Evolutionary conservation across 2,888 invertebrate genomes (phyloP).

Genomic region (Microctonus hyperodae): DNA sequence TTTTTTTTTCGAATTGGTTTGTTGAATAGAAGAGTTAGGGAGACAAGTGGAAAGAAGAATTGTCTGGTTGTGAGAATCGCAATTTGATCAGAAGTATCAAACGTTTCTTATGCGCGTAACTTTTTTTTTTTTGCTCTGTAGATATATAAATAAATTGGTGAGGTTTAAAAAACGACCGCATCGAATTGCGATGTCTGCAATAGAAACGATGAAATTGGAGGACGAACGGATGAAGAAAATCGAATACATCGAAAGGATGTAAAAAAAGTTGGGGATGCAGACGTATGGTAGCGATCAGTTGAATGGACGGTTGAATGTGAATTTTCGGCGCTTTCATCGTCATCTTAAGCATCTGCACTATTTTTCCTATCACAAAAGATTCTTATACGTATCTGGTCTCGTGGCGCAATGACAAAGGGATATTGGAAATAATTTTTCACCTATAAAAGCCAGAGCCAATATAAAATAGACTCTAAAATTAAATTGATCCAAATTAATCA

Average conservation of each 20-base stretch:
- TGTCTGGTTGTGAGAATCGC: conserved; percentile 33
- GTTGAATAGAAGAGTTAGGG: conserved; percentile 28
- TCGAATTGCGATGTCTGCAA: background rate
- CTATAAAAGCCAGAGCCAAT: background rate
- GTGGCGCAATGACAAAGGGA: conserved; percentile 18
- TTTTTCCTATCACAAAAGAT: conserved; percentile 1
- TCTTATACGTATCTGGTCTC: conserved; percentile 8
- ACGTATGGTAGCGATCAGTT: conserved; percentile 44
- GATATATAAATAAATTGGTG: conserved; percentile 28
- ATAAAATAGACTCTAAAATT: conserved; percentile 3
- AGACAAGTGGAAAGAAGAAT: conserved; percentile 22
- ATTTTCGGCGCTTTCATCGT: conserved; percentile 38
- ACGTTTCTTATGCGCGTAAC: conserved; percentile 31
- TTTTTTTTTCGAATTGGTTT: conserved; percentile 34
- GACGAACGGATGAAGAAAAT: conserved; percentile 41
- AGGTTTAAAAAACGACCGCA: conserved; percentile 2
- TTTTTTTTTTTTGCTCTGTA: too few relatives aligned
- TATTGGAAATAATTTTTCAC: conserved; percentile 28
- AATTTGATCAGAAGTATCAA: conserved; percentile 39
- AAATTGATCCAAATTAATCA: conserved; percentile 17
- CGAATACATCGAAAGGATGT: conserved; percentile 39
- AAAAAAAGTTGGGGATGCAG: conserved; percentile 43
- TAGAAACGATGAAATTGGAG: conserved; percentile 32
- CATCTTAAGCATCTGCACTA: conserved; percentile 30
- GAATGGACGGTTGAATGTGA: conserved; percentile 40